Conservation (phyloP, 2,888 invertebrate species). For the Brachyopa scutellaris region DNA sequence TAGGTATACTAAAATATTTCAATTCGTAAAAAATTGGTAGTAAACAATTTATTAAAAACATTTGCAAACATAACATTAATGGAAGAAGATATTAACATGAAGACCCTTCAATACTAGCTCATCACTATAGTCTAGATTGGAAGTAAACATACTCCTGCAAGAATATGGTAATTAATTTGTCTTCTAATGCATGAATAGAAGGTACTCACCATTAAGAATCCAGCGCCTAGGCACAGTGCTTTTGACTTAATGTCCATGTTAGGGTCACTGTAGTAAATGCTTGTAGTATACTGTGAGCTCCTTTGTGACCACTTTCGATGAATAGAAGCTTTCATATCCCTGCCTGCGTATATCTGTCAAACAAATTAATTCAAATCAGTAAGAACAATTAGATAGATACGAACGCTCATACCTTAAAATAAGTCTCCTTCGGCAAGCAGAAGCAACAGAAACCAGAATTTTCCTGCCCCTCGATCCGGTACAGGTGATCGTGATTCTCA, state of each 20-base stretch:
- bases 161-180: no score
- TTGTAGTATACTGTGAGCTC: conserved; percentile 88
- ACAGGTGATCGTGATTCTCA: conserved; percentile 85
- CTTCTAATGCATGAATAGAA: not conserved
- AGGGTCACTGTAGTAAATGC: conserved; percentile 87
- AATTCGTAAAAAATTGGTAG: no score
- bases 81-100: conserved; percentile 55
- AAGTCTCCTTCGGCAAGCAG: conserved; percentile 80
- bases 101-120: not conserved
- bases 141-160: conserved; percentile 80
- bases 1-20: no score
- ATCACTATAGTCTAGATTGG: conserved; percentile 76
- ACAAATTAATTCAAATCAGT: conserved; percentile 83
- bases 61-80: not conserved
- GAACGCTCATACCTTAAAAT: conserved; percentile 76
- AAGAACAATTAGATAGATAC: not conserved
- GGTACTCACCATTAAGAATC: conserved; percentile 89
- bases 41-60: not conserved
- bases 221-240: conserved; percentile 90
- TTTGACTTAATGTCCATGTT: conserved; percentile 89
- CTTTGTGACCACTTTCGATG: conserved; percentile 88
- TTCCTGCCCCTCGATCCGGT: conserved; percentile 88
- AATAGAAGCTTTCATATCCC: conserved; percentile 83
- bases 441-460: conserved; percentile 84
- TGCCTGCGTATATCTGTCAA: conserved; percentile 83